Evolutionary conservation across 2,797 vertebrate species (phyloP), one percentile per base, ranked within the genome.

Genomic region (Ciconia nigra): DNA sequence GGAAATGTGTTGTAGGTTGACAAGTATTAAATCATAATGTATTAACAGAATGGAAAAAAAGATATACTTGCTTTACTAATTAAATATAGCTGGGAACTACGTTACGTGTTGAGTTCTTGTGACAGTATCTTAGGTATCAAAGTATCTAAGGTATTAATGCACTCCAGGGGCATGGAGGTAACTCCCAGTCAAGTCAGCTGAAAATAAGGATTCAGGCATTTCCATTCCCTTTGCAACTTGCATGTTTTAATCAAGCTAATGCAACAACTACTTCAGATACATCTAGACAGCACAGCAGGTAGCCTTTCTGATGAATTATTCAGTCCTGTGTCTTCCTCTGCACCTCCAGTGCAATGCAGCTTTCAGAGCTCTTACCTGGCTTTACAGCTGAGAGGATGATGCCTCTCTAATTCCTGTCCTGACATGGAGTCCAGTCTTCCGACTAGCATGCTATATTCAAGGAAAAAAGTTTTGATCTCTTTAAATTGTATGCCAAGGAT

Each of bases 141-240:
- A 54, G 55, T 67, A 31, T 89, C 96, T 80, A 39, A 92, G 84
- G 89, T 14, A 91, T 83, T 89, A 5, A 17, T 49, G 67, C 57
- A 83, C 96, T 92, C 93, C 29, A 39, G 96, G 90, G 95, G 33
- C 84, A 73, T 9, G 39, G 55, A 87, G 52, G 91, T 26, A 96
- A 39, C 86, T 95, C 94, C 90, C 81, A 90, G 58, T 35, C 55
- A 95, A 66, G 74, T 87, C 59, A 26, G 67, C 0, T 51, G 77
- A 6, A 92, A 93, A 78, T 25, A 20, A 92, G 66, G 47, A 82
- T 74, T 90, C 79, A 18, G 84, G 72, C 77, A 14, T 84, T 95
- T 84, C 33, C 87, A 94, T 74, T 96, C 95, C 94, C 92, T 87
- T 28, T 96, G 94, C 93, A 95, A n/a, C 74, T 26, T 20, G 24